A percentile compares a stretch with the other conserved stretches of the same genome.
Evolutionary conservation across 1,140 invertebrate species (phyloP).

Genomic region (Listronotus bonariensis): DNA sequence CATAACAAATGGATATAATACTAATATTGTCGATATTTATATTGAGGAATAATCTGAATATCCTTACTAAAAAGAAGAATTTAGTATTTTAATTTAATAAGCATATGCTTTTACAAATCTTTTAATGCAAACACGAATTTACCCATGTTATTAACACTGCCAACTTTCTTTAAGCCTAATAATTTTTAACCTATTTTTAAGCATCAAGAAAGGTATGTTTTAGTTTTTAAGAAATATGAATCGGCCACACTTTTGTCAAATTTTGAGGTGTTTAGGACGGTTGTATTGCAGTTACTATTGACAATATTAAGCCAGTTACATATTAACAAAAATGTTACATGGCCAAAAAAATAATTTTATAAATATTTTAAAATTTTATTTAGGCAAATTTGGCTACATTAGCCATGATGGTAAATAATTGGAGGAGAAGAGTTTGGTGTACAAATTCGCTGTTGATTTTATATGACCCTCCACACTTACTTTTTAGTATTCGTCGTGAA

Average conservation of each 20-base stretch:
- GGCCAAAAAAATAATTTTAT: slow-evolving; percentile 1
- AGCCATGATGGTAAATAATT: not conserved
- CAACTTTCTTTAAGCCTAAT: slow-evolving; percentile 5
- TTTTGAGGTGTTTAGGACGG: slow-evolving; percentile 6
- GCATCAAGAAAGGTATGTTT: not conserved
- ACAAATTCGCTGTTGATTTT: too few species aligned
- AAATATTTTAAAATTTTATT: slow-evolving; percentile 2
- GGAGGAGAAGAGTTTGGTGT: too few species aligned
- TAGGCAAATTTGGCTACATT: slow-evolving; percentile 11
- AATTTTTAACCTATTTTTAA: not conserved
- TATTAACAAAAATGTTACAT: too few species aligned
- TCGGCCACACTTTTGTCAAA: slow-evolving; percentile 10
- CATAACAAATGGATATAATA: not conserved
- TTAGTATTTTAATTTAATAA: too few species aligned
- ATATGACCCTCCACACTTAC: too few species aligned
- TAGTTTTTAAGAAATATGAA: not conserved
- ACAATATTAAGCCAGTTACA: slow-evolving; percentile 10
- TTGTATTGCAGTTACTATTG: slow-evolving; percentile 15
- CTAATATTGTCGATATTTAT: not conserved
- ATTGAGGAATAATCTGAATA: not conserved
- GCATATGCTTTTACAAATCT: too few species aligned
- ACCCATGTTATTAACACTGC: slow-evolving; percentile 21
- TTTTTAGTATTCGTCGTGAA: too few species aligned
- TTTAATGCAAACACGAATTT: too few species aligned
- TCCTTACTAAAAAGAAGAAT: too few species aligned